Evolutionary conservation across 2,888 invertebrate genomes (phyloP), one percentile per base, ranked within the genome.

Genomic region (Abrostola triplasia): DNA sequence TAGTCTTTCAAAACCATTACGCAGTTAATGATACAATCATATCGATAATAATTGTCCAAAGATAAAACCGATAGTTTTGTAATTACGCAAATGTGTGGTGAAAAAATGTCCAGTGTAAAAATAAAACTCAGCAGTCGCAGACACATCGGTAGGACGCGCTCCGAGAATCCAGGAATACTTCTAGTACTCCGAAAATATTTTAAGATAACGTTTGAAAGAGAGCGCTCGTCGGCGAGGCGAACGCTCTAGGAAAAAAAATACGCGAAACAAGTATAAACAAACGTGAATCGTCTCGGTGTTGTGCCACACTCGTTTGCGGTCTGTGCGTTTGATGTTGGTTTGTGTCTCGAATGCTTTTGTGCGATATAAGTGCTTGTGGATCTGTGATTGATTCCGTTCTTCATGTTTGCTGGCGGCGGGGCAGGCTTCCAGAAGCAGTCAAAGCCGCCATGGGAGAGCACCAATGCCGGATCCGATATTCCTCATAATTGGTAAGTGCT

Each of bases 371-470:
- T 57, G 63, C 13, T 48, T 41, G 24, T 24, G 24, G 24, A 24
- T 24, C 24, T 35, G 59, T 50, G 64, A 10, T 38, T 49, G 35
- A 13, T 60, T 61, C 53, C 58, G 58, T 68, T 73, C 67, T 59
- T 5, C 11, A 93, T 93, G 93, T 93, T 93, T 67, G 93, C 93
- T 76, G 92, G 93, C 4, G 92, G 92, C 8, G 93, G 92, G 36
- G 92, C 93, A 9, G 93, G 92, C 8, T 92, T 93, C 68, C 93
- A 93, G 70, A 93, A 92, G 80, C 91, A 91, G 78, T 91, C 92
- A 5, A 92, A 92, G 68, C 93, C 92, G 48, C 93, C 92, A 13
- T 92, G 92, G 92, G 92, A 93, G 78, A 88, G 79, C 67, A 71
- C 83, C 49, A 88, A 82, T 73, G 68, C 81, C 10, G 83, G 81